Evolutionary conservation across 2,113 vertebrate species (phyloP), one percentile per base, ranked within the genome.

Genomic region (Forbesichthys agassizii): DNA sequence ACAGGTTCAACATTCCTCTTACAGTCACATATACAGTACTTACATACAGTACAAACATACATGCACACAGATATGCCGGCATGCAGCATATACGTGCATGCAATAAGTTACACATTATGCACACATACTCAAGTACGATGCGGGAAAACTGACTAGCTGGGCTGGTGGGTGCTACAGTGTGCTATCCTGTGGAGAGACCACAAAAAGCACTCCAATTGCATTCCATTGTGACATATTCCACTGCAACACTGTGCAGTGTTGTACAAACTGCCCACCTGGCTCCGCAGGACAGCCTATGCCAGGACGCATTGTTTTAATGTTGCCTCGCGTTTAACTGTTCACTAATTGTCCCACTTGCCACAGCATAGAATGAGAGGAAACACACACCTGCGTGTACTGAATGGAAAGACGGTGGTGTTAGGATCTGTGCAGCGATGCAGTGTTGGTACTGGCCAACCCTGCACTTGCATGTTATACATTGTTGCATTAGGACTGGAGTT

Each of bases 281-380:
- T 79, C 78, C 82, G 78, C 63, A 53, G 61, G 61, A 68, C 72
- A 84, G 85, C 84, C 72, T 88, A 80, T 83, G 73, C 36, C 77
- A n/a, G 66, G 79, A 81, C 80, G 69, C 82, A 84, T 86, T 74
- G 72, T 66, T 86, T 86, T 89, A 81, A 88, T 86, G 84, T 88
- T 59, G 18, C 81, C 63, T 59, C 60, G 64, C 68, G 59, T 14
- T 0, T 66, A 82, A 84, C 79, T 56, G 16, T 73, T 71, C 77
- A 77, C 83, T 86, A 88, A 73, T 84, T 75, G 78, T 84, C 81
- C 82, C 82, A 89, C 86, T 82, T 89, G 89, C 82, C 78, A 74
- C 68, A 79, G 66, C 63, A 61, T 69, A 71, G 61, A 61, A 75
- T 56, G 71, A 33, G 27, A 20, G 3, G 18, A 33, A 33, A 58